Evolutionary conservation across 2,888 invertebrate species (phyloP), one percentile per base, ranked within the genome.

Genomic region (Phytoseiulus persimilis): DNA sequence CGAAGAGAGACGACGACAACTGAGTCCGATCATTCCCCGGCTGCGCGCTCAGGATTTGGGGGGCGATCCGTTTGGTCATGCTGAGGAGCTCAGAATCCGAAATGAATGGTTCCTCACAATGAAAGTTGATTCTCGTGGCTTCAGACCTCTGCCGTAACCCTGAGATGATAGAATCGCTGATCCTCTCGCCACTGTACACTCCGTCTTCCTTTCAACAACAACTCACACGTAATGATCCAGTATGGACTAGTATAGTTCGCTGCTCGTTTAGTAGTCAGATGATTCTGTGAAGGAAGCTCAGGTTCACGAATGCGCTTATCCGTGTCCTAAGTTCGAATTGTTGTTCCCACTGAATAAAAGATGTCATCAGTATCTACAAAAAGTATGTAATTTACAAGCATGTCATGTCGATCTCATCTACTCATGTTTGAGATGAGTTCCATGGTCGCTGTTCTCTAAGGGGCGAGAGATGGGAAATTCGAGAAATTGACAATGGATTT

Each of bases 1-100:
- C 87, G 33, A 87, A 87, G 31, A 33, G 87, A 23, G 87, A 87
- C 87, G 87, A 87, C 45, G 87, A 87, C 45, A 39, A 33, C 45
- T 87, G 33, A 87, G 23, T 18, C 18, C 32, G 33, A 11, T 65
- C 65, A 2, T 65, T 65, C 65, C 65, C 18, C 65, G 65, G 18
- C 18, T 65, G 23, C 2, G 65, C 65, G 65, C 65, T 14, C 1
- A 65, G 9, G 28, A 65, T 23, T 65, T 65, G 65, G 9, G 5
- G 2, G 18, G 14, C 65, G 9, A 65, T 65, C 28, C 28, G 5
- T 23, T 11, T 1, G 18, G 65, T 28, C 23, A 65, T 65, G 5
- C 28, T 28, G 23, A 65, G 65, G 65, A 65, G 18, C 2, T 14
- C 23, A 65, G 65, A 65, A 28, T 23, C 65, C 5, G 11, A 23